Percentiles rank a stretch among this genome's conserved stretches.
Evolutionary conservation across 1,140 invertebrate species (phyloP).

Genomic region (Drosophila takahashii): DNA sequence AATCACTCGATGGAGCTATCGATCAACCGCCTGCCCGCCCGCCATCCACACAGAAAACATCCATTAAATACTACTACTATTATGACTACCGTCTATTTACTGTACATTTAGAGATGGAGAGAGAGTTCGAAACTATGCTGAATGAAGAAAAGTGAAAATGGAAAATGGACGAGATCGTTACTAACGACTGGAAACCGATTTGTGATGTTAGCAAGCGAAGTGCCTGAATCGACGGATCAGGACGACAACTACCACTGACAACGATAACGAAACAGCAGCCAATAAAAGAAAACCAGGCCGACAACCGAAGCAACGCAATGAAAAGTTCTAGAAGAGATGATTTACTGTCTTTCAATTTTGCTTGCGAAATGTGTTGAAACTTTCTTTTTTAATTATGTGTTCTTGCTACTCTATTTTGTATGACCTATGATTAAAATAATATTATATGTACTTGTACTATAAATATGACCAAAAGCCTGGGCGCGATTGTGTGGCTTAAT

Average conservation of each 20-base stretch:
- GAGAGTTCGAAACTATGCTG: slow-evolving; percentile 43
- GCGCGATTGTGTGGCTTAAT: slow-evolving; percentile 46
- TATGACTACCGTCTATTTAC: slow-evolving; percentile 56
- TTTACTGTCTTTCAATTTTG: slow-evolving; percentile 53
- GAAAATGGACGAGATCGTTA: slow-evolving; percentile 53
- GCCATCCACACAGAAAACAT: slow-evolving; percentile 48
- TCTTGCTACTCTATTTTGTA: slow-evolving; percentile 70
- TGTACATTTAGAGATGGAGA: slow-evolving; percentile 54
- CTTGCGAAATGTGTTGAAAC: slow-evolving; percentile 67
- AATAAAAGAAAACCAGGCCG: slow-evolving; percentile 21
- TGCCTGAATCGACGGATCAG: slow-evolving; percentile 48
- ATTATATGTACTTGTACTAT: slow-evolving; percentile 61
- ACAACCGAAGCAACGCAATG: slow-evolving; percentile 34
- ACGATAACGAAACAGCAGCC: slow-evolving; percentile 52
- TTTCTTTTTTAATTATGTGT: slow-evolving; percentile 67
- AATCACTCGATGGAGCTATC: slow-evolving; percentile 25
- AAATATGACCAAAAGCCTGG: slow-evolving; percentile 17
- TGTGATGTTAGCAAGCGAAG: slow-evolving; percentile 80
- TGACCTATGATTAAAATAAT: slow-evolving; percentile 66
- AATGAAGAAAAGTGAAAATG: neutral
- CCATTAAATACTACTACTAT: slow-evolving; percentile 44
- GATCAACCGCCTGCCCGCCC: slow-evolving; percentile 52
- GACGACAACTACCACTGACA: slow-evolving; percentile 41
- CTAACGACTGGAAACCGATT: slow-evolving; percentile 77
- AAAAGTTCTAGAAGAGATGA: slow-evolving; percentile 24